Base-by-base conservation (phyloP, 2,888 invertebrate genomes). In the Ichneumoninae sp. region DNA sequence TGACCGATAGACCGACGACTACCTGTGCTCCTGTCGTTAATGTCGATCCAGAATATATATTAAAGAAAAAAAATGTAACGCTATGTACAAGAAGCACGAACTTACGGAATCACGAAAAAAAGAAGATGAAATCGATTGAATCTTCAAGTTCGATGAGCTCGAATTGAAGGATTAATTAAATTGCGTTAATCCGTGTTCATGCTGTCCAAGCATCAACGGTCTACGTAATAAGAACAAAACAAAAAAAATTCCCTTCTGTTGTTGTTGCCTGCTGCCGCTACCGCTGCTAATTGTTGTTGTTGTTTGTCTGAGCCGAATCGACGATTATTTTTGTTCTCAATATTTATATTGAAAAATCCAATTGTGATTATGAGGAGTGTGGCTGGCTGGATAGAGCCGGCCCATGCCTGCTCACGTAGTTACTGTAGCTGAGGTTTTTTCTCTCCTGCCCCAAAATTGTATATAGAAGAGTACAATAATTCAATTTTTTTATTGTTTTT, bases 201-300 rank as follows among this genome's bases (percentile, higher is more conserved):
- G 60, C 60, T 60, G 73, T 57, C 44, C 19, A 73, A 60, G 60
- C 69, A 79, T 68, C 74, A 60, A 60, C 85, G 83, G 81, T 80
- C 71, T 79, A 81, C 68, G 79, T 65, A 50, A 79, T 22, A 22
- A n/a, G 54, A 57, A 52, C 13, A 52, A 57, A 57, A 26, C 1
- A 30, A 60, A 60, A 33, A 63, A 33, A 33, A 79, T 69, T 82
- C 68, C 77, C 77, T 84, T 83, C 68, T 60, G 78, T 86, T 86
- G 81, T 84, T 85, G 77, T 84, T 86, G 85, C 76, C 70, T 70
- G 79, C 65, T 70, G 79, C 83, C 60, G 74, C 68, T 60, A 50
- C 65, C 74, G 75, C 78, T 47, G 81, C 70, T 74, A 30, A 79
- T 79, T 86, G 86, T 86, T 87, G 83, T 87, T 86, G 87, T 87